These are phyloP conservation scores for Harpagoxenus sublaevis DNA, from an alignment of 2,888 invertebrate genomes.

Conservation along the genomic window DNA sequence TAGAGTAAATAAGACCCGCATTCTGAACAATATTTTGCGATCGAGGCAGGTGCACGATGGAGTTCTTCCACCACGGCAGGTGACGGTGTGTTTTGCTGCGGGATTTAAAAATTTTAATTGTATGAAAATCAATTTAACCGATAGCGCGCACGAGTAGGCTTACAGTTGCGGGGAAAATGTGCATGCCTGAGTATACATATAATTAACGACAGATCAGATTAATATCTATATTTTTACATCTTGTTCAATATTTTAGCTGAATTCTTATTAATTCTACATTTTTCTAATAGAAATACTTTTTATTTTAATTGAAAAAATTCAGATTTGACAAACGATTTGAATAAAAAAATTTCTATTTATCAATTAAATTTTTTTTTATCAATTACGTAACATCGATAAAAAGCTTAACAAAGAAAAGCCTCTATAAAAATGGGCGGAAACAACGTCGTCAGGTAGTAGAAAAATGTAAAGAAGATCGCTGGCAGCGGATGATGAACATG, in stretches of 20 bases:
- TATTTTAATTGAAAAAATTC: background rate
- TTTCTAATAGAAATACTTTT: background rate
- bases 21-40: slow-evolving; percentile 28
- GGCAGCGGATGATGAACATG: slow-evolving; percentile 55
- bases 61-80: slow-evolving; percentile 23
- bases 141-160: background rate
- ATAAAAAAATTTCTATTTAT: background rate
- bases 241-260: background rate
- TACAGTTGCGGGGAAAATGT: slow-evolving; percentile 28
- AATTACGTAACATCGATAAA: background rate
- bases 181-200: background rate
- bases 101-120: slow-evolving; percentile 39
- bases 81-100: slow-evolving; percentile 6
- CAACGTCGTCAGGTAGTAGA: background rate
- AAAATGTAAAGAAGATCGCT: slow-evolving; percentile 6
- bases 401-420: background rate
- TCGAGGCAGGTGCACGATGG: slow-evolving; percentile 32
- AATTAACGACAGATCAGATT: background rate
- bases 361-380: background rate
- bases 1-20: slow-evolving; percentile 17
- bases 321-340: background rate
- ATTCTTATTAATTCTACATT: background rate
- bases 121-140: slow-evolving; percentile 52
- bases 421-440: background rate
- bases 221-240: background rate